Conservation (phyloP, 2,888 invertebrate species). For the Entomobrya multifasciata region DNA sequence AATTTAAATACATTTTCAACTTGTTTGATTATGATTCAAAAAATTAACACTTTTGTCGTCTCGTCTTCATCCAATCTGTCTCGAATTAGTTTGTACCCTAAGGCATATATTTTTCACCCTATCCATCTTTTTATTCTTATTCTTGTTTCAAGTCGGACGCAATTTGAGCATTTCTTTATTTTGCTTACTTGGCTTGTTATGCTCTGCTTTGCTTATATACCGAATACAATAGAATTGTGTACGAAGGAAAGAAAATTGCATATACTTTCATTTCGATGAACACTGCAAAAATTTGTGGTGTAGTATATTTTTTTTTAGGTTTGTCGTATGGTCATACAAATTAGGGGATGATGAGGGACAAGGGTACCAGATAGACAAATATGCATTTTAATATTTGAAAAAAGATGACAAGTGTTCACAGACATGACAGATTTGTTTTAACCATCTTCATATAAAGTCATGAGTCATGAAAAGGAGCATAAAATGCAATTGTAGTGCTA, state of each 20-base stretch:
- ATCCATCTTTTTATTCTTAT: neutral
- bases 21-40: neutral
- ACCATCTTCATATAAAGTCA: constrained; percentile 52
- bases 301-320: too few relatives aligned
- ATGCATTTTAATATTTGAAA: neutral
- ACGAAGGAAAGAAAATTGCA: constrained; percentile 13
- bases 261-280: constrained; percentile 3
- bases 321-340: too few relatives aligned
- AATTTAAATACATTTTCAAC: constrained; percentile 23
- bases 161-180: constrained; percentile 52
- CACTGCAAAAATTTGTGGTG: too few relatives aligned
- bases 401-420: constrained; percentile 28
- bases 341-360: neutral
- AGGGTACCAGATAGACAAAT: neutral
- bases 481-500: too few relatives aligned
- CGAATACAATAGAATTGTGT: constrained; percentile 62
- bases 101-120: constrained; percentile 11
- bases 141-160: constrained; percentile 49
- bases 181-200: constrained; percentile 52
- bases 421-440: constrained; percentile 53
- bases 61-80: neutral
- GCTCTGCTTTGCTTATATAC: constrained; percentile 68
- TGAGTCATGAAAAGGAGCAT: too few relatives aligned
- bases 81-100: too few relatives aligned
- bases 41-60: constrained; percentile 33